These are phyloP conservation scores for Formica exsecta DNA, from an alignment of 1,140 invertebrate genomes.

Conservation along the genomic window DNA sequence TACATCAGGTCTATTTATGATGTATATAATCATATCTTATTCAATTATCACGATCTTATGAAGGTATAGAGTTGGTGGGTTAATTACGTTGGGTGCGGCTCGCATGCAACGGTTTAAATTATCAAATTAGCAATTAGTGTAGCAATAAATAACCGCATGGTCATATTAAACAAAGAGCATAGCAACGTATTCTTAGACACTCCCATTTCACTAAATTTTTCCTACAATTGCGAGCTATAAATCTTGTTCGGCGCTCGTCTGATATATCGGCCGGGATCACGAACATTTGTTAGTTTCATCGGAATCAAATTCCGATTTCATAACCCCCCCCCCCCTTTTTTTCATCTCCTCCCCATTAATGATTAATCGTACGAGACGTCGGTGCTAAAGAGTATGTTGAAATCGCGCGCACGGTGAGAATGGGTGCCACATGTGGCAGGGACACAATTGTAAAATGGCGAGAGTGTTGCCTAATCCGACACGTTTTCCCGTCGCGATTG, in stretches of 20 bases:
- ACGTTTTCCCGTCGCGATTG: slow-evolving; percentile 65
- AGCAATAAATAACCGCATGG: slow-evolving; percentile 33
- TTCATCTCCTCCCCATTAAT: background rate
- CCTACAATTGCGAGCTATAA: slow-evolving; percentile 14
- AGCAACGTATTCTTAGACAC: slow-evolving; percentile 6
- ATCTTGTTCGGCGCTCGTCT: slow-evolving; percentile 10
- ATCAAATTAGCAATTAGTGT: slow-evolving; percentile 40
- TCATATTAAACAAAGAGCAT: background rate
- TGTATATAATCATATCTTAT: background rate
- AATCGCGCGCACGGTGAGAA: slow-evolving; percentile 61
- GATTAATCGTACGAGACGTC: slow-evolving; percentile 49
- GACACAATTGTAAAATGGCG: slow-evolving; percentile 78
- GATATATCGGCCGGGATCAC: background rate
- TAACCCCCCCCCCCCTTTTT: background rate
- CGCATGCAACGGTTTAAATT: slow-evolving; percentile 31
- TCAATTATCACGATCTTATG: slow-evolving; percentile 23
- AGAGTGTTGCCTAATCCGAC: slow-evolving; percentile 72
- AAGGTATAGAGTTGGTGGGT: background rate
- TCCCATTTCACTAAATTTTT: slow-evolving; percentile 25
- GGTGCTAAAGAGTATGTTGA: slow-evolving; percentile 52
- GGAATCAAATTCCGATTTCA: slow-evolving; percentile 3
- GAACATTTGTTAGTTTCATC: background rate
- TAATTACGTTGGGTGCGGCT: slow-evolving; percentile 17
- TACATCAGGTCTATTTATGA: background rate
- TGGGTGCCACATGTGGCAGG: slow-evolving; percentile 70